Percentiles rank a stretch among this genome's conserved stretches.
Evolutionary conservation across 2,797 vertebrate species (phyloP).

Genomic region (Sebastes dallii): DNA sequence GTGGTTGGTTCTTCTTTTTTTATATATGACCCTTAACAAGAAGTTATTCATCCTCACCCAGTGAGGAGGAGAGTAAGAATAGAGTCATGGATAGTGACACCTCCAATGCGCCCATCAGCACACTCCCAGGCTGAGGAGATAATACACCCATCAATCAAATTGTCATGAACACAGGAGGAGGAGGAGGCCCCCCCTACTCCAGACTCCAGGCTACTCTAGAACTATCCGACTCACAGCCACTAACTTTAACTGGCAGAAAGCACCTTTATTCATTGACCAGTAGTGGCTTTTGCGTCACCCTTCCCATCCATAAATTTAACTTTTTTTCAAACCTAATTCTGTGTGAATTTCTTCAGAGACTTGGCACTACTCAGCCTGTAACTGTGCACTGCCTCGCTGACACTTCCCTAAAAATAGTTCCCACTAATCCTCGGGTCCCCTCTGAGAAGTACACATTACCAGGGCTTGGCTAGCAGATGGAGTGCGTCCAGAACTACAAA

Average conservation of each 20-base stretch:
- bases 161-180: not conserved
- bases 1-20: not conserved
- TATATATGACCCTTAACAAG: slow-evolving; percentile 10
- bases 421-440: slow-evolving; percentile 67
- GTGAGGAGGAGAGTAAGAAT: slow-evolving; percentile 22
- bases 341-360: slow-evolving; percentile 61
- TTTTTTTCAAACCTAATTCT: slow-evolving; percentile 39
- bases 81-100: slow-evolving; percentile 29
- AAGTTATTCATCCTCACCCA: slow-evolving; percentile 2
- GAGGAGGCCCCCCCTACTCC: too few relatives aligned
- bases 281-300: slow-evolving; percentile 11
- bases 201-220: slow-evolving; percentile 29
- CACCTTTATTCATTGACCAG: slow-evolving; percentile 22
- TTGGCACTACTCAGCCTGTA: slow-evolving; percentile 48
- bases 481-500: not conserved
- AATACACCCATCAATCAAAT: slow-evolving; percentile 54
- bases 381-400: slow-evolving; percentile 66
- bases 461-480: slow-evolving; percentile 9
- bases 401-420: slow-evolving; percentile 82
- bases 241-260: slow-evolving; percentile 11
- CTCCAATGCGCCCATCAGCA: slow-evolving; percentile 20
- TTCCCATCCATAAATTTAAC: not conserved
- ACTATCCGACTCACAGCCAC: slow-evolving; percentile 2
- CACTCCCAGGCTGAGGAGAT: slow-evolving; percentile 44
- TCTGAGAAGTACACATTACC: slow-evolving; percentile 48